Evolutionary conservation across 2,113 vertebrate species (phyloP).

Genomic region (Cryptotis parvus): DNA sequence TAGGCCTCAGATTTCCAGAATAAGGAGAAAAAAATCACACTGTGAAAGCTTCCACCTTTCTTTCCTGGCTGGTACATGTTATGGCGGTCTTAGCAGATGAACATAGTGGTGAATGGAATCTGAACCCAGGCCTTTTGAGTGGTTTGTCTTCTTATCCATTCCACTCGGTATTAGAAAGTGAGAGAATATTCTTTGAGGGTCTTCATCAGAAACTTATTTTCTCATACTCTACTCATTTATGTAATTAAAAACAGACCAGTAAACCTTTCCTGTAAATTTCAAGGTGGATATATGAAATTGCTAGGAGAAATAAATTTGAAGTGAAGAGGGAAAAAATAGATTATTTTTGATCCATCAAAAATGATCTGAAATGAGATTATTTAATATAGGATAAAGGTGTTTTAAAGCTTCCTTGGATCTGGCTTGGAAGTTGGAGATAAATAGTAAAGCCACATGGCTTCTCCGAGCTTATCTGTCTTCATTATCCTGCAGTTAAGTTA

Average conservation of each 20-base stretch:
- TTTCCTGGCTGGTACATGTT: no score
- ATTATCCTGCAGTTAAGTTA: slow-evolving; percentile 28
- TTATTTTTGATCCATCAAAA: no score
- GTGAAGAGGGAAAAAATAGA: neutral
- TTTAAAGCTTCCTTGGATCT: slow-evolving; percentile 46
- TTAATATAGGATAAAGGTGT: slow-evolving; percentile 62
- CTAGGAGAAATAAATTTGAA: slow-evolving; percentile 41
- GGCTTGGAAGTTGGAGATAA: slow-evolving; percentile 65
- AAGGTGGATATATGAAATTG: neutral
- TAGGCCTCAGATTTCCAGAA: neutral
- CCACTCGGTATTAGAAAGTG: neutral
- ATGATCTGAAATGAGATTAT: slow-evolving; percentile 1
- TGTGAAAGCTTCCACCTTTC: neutral
- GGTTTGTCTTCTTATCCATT: neutral
- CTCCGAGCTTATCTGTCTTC: slow-evolving; percentile 17
- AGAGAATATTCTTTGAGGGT: neutral
- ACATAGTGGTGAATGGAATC: neutral
- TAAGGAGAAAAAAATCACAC: neutral
- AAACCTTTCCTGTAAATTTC: neutral
- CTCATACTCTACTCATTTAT: neutral
- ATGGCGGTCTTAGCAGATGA: neutral
- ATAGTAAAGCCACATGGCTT: slow-evolving; percentile 10
- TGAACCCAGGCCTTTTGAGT: neutral
- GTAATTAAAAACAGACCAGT: neutral
- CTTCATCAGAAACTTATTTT: neutral